These are phyloP conservation scores for Akabosia matsudoensis DNA, from an alignment of 1,140 invertebrate species.

Conservation along the genomic window DNA sequence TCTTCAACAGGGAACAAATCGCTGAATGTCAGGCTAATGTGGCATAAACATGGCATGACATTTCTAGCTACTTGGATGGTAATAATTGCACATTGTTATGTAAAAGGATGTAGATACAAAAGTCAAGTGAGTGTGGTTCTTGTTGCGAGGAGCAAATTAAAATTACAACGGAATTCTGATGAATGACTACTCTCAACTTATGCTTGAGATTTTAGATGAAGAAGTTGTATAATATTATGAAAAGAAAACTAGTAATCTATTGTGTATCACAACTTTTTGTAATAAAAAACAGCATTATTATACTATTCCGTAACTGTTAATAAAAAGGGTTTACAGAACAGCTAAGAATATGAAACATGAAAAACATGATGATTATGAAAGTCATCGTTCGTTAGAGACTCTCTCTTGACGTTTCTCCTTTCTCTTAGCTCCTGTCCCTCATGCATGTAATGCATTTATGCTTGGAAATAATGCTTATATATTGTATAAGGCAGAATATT, in stretches of 20 bases:
- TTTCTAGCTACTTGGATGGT: background rate
- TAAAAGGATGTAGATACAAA: background rate
- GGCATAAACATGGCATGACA: constrained; percentile 20
- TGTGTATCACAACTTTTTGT: too few relatives aligned
- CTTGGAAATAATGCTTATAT: background rate
- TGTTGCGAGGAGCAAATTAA: background rate
- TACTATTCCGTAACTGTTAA: too few relatives aligned
- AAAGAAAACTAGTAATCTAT: background rate
- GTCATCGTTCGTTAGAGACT: too few relatives aligned
- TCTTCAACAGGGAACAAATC: too few relatives aligned
- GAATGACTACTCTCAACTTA: background rate
- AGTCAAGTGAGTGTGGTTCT: background rate
- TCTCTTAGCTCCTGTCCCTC: background rate
- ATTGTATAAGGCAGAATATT: background rate
- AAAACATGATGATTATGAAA: too few relatives aligned
- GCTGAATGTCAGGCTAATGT: constrained; percentile 4
- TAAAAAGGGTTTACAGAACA: too few relatives aligned
- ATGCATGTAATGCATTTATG: background rate
- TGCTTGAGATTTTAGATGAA: background rate
- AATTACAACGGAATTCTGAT: background rate
- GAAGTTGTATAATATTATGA: background rate
- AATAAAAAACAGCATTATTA: too few relatives aligned
- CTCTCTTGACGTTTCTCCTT: background rate
- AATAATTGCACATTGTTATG: background rate
- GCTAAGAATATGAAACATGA: too few relatives aligned